Evolutionary conservation across 2,888 invertebrate genomes (phyloP), one percentile per base, ranked within the genome.

Genomic region (Hirtodrosophila trivittata): DNA sequence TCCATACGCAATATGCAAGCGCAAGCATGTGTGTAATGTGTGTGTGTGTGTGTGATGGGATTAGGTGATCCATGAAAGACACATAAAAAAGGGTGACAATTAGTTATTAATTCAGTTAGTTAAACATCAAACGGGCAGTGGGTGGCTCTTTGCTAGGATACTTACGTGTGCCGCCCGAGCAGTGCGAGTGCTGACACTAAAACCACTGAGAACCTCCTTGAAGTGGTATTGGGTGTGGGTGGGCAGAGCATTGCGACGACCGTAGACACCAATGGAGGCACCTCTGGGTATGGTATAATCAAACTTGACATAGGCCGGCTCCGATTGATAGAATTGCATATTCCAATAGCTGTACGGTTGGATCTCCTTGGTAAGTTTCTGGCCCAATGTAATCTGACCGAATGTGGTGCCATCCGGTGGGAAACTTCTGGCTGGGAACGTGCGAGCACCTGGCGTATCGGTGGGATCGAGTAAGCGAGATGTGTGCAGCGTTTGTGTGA

Each of bases 151-250:
- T 28, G 9, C 28, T 28, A 1, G 9, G 9, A 9, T 89, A 94
- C 95, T 95, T 93, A 97, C 96, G 92, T 97, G 95, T 87, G 96
- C 95, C 47, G 96, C 95, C 86, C 97, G 92, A 9, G 95, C 95
- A 54, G 95, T 95, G 88, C 97, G 93, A 16, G 95, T 96, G 91
- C 96, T 97, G 30, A 95, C 96, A 91, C 96, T 97, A 90, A 96
- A 97, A 63, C 97, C 97, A 88, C 96, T 97, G 50, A 98, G 92
- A 45, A 97, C 96, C 92, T 98, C 97, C 89, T 98, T 93, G 87
- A 98, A 97, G 91, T 99, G 98, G 91, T 98, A 98, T 89, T 98
- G 97, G 25, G 98, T 98, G 88, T 98, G 97, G 1, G 98, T 97
- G 2, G 99, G 99, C 55, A 98, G 92, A 37, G 97, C 97, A 89